phyloP scores from a whole-genome alignment of 2,113 vertebrate species.

The Corynorhinus townsendii region DNA sequence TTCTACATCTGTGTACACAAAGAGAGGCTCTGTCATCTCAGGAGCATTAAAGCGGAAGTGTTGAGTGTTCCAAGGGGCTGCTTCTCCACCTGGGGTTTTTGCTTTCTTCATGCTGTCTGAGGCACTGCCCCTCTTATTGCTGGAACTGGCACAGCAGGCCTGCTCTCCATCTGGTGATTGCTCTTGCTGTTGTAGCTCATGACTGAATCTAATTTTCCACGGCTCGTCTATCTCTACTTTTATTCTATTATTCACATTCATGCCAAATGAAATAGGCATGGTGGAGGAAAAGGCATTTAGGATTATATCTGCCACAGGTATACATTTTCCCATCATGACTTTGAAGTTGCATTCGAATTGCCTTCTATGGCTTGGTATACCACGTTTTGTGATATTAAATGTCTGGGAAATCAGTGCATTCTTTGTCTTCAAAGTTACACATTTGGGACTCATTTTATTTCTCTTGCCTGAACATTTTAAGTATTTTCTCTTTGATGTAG shows the following conservation, averaged over 20 bases:
- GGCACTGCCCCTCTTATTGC: neutral
- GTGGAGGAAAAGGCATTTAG: neutral
- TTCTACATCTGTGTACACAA: neutral
- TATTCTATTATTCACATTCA: neutral
- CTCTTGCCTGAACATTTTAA: neutral
- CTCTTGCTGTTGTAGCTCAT: neutral
- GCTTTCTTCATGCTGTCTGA: neutral
- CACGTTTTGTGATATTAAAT: neutral
- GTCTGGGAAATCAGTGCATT: neutral
- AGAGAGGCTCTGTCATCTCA: neutral
- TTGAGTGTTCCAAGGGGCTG: fast-evolving
- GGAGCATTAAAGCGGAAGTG: neutral
- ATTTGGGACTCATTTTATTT: slow-evolving; percentile 15
- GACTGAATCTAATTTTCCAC: neutral
- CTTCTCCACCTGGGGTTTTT: neutral
- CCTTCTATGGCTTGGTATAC: neutral
- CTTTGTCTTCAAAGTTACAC: slow-evolving; percentile 11
- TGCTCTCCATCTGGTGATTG: neutral
- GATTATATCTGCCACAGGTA: neutral
- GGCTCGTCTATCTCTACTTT: neutral
- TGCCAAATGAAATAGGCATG: neutral
- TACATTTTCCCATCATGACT: neutral
- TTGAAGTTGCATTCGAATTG: neutral
- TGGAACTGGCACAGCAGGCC: neutral
- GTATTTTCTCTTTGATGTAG: neutral